Percentiles rank a stretch among this genome's conserved stretches.
phyloP scores from a whole-genome alignment of 2,113 vertebrate genomes.

The Nerophis ophidion region DNA sequence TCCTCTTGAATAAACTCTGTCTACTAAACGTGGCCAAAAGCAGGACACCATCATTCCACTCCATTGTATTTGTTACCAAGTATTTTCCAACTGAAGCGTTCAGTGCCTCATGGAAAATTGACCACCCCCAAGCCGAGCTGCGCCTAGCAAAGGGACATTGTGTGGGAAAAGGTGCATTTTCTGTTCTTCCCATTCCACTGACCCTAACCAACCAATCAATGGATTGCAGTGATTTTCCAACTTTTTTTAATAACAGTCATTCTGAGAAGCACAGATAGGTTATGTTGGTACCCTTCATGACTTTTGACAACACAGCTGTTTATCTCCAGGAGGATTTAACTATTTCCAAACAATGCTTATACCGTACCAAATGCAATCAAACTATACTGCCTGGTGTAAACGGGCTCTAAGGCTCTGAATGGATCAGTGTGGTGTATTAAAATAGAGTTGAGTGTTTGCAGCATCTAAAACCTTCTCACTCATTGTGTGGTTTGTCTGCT shows the following conservation, averaged over 20 bases:
- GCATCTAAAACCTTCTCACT: background rate
- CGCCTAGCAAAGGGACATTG: too few species aligned
- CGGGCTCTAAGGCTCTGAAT: conserved; percentile 6
- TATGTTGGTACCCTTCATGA: conserved; percentile 2
- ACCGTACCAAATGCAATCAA: conserved; percentile 2
- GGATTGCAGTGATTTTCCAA: background rate
- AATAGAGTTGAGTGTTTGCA: background rate
- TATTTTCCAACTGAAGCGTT: background rate
- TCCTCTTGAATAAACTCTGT: too few species aligned
- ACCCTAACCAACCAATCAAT: background rate
- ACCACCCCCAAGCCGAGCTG: too few species aligned
- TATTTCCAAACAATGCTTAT: background rate
- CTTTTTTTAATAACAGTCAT: background rate
- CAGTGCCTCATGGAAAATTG: background rate
- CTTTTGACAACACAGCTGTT: background rate
- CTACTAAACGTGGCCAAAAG: background rate
- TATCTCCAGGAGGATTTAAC: too few species aligned
- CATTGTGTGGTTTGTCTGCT: background rate
- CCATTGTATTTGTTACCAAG: too few species aligned
- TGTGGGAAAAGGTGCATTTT: background rate
- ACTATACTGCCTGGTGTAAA: conserved; percentile 11
- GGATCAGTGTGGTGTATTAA: conserved; percentile 3
- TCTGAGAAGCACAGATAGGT: conserved; percentile 2
- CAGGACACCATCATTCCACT: too few species aligned
- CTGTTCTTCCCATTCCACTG: background rate